Conservation (phyloP, 2,113 vertebrate species). For the Seriola quinqueradiata region DNA sequence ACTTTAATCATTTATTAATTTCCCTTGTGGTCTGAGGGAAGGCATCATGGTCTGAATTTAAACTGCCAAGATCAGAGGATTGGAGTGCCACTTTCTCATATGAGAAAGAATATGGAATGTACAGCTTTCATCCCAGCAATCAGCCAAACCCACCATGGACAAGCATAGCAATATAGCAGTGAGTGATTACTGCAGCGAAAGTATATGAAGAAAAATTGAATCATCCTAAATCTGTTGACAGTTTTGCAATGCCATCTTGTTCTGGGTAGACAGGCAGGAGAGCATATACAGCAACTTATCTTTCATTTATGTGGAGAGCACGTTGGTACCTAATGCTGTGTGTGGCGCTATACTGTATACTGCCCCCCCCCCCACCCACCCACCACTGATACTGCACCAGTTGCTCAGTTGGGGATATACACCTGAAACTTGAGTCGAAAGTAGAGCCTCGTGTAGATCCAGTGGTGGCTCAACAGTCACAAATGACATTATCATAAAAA, state of each 20-base stretch:
- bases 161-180: conserved; percentile 65
- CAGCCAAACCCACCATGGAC: conserved; percentile 68
- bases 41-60: conserved; percentile 78
- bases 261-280: not conserved
- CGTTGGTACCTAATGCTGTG: conserved; percentile 8
- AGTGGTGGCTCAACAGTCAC: not conserved
- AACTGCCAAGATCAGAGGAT: conserved; percentile 80
- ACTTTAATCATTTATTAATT: conserved; percentile 86
- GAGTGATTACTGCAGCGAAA: conserved; percentile 59
- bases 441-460: not conserved
- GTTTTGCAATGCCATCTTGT: not conserved
- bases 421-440: not conserved
- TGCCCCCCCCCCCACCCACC: not conserved
- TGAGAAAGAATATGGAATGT: conserved; percentile 79
- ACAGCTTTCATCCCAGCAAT: conserved; percentile 71
- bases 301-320: not conserved
- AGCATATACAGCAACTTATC: not conserved
- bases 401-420: conserved; percentile 5
- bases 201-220: conserved; percentile 39
- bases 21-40: conserved; percentile 77
- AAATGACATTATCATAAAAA: not conserved
- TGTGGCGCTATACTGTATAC: not conserved
- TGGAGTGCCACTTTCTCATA: conserved; percentile 73
- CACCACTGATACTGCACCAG: not conserved
- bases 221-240: conserved; percentile 38